Base-by-base conservation (phyloP, 2,797 vertebrate species). In the Lutjanus argentimaculatus region DNA sequence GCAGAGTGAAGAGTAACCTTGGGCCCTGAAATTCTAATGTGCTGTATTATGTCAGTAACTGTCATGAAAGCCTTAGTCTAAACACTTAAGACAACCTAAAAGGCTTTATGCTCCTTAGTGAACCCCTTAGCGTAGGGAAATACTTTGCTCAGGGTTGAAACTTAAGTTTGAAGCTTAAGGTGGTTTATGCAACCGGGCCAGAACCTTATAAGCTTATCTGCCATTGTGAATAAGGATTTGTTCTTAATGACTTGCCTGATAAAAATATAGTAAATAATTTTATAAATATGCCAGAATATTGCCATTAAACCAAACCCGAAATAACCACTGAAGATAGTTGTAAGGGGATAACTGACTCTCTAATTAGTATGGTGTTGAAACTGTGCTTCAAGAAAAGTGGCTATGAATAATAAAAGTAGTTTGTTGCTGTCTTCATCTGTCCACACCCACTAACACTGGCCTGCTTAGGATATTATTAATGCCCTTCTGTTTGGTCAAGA, bases 351-450 rank as follows among this genome's bases (percentile, higher is more conserved):
- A 75, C 46, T 19, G 16, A 58, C 49, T 85, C 21, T 80, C 72
- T 79, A 95, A 95, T 96, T 92, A 93, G 66, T 53, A 8, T 11
- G 64, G 89, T 88, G 91, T 87, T 94, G 93, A 95, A 90, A 89
- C 56, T 75, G 72, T 66, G 67, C 72, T 70, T 40, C 7, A 61
- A 40, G 51, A 75, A 84, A 85, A 77, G 63, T 25, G 59, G 48
- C 72, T 61, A 83, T 85, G 73, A 94, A 95, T 89, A 87, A 92
- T 93, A 80, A 86, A 88, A 76, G 71, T 62, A 36, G 65, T 63
- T 72, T 68, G 49, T 66, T 78, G 80, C 67, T 74, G 73, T 87
- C 88, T 71, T 62, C 53, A 56, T 91, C 91, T 91, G 72, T 95
- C 83, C 82, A 83, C 94, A 92, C 92, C 88, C 82, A 68, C 79